Evolutionary conservation across 64 coral and sea anemone genomes (phyloP), one percentile per base, ranked within the genome.

Genomic region (Montipora capricornis): DNA sequence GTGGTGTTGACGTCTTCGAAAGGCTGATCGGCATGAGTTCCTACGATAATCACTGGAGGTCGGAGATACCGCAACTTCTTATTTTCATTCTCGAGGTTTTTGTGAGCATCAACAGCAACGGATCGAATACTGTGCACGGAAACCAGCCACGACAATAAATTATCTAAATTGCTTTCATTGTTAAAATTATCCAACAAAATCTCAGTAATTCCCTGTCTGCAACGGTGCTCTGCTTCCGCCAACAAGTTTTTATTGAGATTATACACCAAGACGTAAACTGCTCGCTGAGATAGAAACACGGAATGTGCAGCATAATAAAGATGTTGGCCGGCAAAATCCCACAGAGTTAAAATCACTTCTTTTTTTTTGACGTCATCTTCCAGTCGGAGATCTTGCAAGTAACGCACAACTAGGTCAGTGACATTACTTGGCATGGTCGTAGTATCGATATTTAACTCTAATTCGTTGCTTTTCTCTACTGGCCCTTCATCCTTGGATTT

Each of bases 241-340:
- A 10, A 19, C 4, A 89, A 26, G 17, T 59, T 50, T 46, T 89
- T 79, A 37, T 37, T 89, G 4, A 89, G 87, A 45, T 89, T 89
- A 62, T 89, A 89, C n/a, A 89, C 87, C 75, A 89, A 67, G 5
- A 59, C 2, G 53, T 89, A 89, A 4, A 89, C n/a, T 58, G 87
- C 87, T 48, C 87, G 68, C 7, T 51, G 16, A 6, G 87, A 89
- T 0, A 89, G 48, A 45, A 89, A 89, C 16, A 89, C 87, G 44
- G 87, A n/a, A 17, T 89, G 87, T 1, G 87, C 78, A 6, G 87
- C 87, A 64, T 89, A 89, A 10, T 89, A 89, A 44, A 89, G 75
- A 16, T 89, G 87, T 58, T 89, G 87, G 0, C 87, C 87, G 8
- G 87, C 87, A 89, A 89, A 89, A 58, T 89, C 87, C 87, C 87